Evolutionary conservation across 2,797 vertebrate species (phyloP).

Genomic region (Cetoscarus ocellatus): DNA sequence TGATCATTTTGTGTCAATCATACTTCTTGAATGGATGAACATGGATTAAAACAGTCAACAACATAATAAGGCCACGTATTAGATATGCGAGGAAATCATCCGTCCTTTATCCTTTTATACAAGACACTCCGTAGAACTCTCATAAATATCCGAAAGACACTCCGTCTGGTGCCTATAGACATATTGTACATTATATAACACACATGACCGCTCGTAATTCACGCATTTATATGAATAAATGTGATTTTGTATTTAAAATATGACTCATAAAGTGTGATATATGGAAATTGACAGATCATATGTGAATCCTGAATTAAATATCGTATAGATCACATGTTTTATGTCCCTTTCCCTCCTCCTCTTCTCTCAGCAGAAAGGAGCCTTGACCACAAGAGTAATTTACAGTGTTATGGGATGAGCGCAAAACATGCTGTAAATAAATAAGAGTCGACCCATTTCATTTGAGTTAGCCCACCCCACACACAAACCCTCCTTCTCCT

Average conservation of each 20-base stretch:
- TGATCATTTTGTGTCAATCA: constrained; percentile 22
- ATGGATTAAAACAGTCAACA: constrained; percentile 53
- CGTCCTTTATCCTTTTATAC: constrained; percentile 65
- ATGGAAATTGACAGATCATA: constrained; percentile 88
- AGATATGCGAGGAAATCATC: constrained; percentile 58
- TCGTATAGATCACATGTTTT: constrained; percentile 83
- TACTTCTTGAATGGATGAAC: constrained; percentile 21
- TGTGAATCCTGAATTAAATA: constrained; percentile 87
- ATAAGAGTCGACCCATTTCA: constrained; percentile 83
- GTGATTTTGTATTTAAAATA: constrained; percentile 88
- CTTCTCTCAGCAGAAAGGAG: constrained; percentile 75
- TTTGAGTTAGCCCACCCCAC: constrained; percentile 68
- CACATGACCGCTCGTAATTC: constrained; percentile 79
- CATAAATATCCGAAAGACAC: constrained; percentile 80
- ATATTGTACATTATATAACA: constrained; percentile 78
- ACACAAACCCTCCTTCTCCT: too few species aligned
- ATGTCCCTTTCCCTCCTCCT: constrained; percentile 68
- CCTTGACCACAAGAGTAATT: constrained; percentile 88
- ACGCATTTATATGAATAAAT: constrained; percentile 84
- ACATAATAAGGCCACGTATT: constrained; percentile 34
- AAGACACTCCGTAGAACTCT: constrained; percentile 71
- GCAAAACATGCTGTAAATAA: constrained; percentile 90
- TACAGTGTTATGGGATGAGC: constrained; percentile 88
- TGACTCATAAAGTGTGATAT: constrained; percentile 85
- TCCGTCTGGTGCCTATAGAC: constrained; percentile 76